Conservation (phyloP, 2,797 vertebrate species). For the Poeciliopsis infans region DNA sequence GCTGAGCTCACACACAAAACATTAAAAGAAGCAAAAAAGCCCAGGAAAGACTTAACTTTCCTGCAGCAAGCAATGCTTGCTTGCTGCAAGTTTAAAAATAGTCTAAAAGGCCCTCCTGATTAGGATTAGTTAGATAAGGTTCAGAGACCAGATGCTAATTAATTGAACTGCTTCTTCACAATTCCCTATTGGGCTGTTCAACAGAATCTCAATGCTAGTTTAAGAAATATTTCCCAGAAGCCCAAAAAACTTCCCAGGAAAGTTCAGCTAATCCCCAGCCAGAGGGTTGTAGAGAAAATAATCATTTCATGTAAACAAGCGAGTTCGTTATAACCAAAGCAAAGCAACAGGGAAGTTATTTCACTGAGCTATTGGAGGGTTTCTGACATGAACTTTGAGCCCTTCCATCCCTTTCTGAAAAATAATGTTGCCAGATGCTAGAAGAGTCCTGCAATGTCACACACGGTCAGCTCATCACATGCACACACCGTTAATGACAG, state of each 20-base stretch:
- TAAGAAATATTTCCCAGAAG: slow-evolving; percentile 44
- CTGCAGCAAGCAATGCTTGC: slow-evolving; percentile 48
- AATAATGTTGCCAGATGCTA: slow-evolving; percentile 33
- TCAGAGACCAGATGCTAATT: slow-evolving; percentile 59
- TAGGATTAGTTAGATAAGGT: slow-evolving; percentile 55
- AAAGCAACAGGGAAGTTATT: slow-evolving; percentile 61
- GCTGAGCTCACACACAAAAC: slow-evolving; percentile 40
- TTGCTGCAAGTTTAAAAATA: slow-evolving; percentile 29
- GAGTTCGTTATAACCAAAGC: slow-evolving; percentile 70
- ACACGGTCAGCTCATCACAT: slow-evolving; percentile 67
- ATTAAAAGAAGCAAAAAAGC: neutral
- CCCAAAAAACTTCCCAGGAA: slow-evolving; percentile 16
- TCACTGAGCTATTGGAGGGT: slow-evolving; percentile 48
- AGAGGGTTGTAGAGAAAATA: slow-evolving; percentile 40
- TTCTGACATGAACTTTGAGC: slow-evolving; percentile 51
- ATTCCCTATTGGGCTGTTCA: slow-evolving; percentile 19
- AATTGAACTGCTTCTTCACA: slow-evolving; percentile 39
- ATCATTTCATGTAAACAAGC: slow-evolving; percentile 55
- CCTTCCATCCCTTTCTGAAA: slow-evolving; percentile 6
- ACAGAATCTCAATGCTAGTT: slow-evolving; percentile 39
- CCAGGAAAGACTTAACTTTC: slow-evolving; percentile 30
- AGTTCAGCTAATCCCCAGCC: slow-evolving; percentile 16
- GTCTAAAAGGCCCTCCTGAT: slow-evolving; percentile 68
- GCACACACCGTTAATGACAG: slow-evolving; percentile 67
- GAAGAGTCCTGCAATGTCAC: slow-evolving; percentile 52